A percentile compares a stretch with the other conserved stretches of the same genome.
Evolutionary conservation across 2,113 vertebrate genomes (phyloP).

Genomic region (Mus spicilegus): DNA sequence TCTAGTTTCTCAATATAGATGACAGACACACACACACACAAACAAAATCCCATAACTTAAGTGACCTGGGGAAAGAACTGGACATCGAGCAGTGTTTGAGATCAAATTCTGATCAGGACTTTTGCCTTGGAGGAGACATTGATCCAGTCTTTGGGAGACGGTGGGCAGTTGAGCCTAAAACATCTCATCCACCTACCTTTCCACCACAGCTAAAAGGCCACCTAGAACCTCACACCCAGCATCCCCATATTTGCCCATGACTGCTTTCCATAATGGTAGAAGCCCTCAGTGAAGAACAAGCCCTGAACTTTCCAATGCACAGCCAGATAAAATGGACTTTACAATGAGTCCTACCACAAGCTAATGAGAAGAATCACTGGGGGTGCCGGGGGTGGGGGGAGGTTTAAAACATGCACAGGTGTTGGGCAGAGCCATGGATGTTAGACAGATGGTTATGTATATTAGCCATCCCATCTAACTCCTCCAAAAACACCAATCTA

Average conservation of each 20-base stretch:
- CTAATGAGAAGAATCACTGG: not conserved
- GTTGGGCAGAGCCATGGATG: no score
- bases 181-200: no score
- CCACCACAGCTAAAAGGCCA: not conserved
- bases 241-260: not conserved
- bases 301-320: not conserved
- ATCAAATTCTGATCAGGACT: not conserved
- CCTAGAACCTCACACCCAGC: not conserved
- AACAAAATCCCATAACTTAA: not conserved
- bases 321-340: not conserved
- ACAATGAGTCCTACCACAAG: not conserved
- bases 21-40: no score
- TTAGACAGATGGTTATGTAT: not conserved
- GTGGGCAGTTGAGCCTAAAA: not conserved
- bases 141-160: not conserved
- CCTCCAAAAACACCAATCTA: not conserved
- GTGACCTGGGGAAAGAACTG: not conserved
- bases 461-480: not conserved
- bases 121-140: not conserved
- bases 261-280: not conserved
- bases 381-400: no score
- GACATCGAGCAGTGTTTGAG: not conserved
- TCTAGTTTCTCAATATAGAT: not conserved
- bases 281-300: not conserved
- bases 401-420: not conserved